Evolutionary conservation across 2,888 invertebrate genomes (phyloP), one percentile per base, ranked within the genome.

Genomic region (Epistrophella euchroma): DNA sequence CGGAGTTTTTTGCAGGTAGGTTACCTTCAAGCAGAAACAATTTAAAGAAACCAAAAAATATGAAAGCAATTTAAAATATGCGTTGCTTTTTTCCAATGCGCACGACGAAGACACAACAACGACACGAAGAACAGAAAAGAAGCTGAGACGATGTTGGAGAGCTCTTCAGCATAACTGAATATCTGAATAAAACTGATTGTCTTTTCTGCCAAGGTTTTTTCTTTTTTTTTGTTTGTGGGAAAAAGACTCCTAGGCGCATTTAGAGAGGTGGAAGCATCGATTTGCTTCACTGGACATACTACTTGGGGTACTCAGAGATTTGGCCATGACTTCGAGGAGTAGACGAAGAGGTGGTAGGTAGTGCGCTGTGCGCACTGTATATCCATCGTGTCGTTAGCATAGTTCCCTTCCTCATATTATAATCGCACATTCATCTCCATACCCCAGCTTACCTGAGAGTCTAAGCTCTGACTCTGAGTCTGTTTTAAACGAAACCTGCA

Each of bases 121-220:
- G 40, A 81, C 17, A 81, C 17, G 47, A 47, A 66, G 45, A 64
- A 64, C 28, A 64, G 3, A 43, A 43, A 88, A 85, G 75, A 88
- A 71, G 87, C 78, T 90, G 91, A 76, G 81, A 68, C 76, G 91
- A 90, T 89, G 91, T 89, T 89, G 89, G 89, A 90, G 92, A 92
- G 91, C 90, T 90, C 90, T 90, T 90, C 89, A 91, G 90, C 90
- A 91, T 91, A 91, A 91, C 91, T 91, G 91, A 91, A 90, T 86
- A 88, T 86, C 86, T 80, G 81, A 76, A 76, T 81, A 81, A 76
- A 81, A 60, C 58, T 47, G 35, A 68, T 66, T 76, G 75, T 72
- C 68, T 52, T 80, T 66, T 37, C 64, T 60, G 64, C 75, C 64
- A 68, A 43, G n/a, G 13, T 15, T 66, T 66, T 28, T 73, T 25